A percentile compares a stretch with the other conserved stretches of the same genome.
Conservation (phyloP, 2,113 vertebrate species). For the Nothobranchius furzeri region DNA sequence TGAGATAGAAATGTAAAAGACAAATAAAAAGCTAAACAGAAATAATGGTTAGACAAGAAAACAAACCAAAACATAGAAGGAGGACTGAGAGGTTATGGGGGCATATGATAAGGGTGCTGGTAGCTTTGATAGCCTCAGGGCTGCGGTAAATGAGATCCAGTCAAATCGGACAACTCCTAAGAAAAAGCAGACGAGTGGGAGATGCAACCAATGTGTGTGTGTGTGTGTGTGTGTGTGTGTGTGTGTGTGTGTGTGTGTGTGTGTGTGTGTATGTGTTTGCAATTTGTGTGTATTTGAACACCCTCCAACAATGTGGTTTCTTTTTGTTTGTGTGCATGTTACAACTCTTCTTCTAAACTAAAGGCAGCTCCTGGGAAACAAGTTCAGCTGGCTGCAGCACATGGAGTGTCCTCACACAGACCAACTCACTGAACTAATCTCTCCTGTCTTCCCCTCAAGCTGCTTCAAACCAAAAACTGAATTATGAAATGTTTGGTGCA, state of each 20-base stretch:
- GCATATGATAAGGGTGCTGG: background rate
- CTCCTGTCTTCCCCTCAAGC: constrained; percentile 2
- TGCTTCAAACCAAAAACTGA: constrained; percentile 6
- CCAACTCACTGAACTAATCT: constrained; percentile 25
- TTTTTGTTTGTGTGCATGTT: constrained; percentile 3
- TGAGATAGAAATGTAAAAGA: background rate
- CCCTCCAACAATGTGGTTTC: constrained; percentile 6
- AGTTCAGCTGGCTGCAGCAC: constrained; percentile 17
- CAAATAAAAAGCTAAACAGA: constrained; percentile 14
- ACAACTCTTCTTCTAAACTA: constrained; percentile 2
- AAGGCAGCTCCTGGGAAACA: constrained; percentile 17
- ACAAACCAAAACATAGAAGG: constrained; percentile 2
- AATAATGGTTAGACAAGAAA: background rate
- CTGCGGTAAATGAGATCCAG: constrained; percentile 51
- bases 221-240: background rate
- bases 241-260: background rate
- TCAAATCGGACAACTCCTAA: constrained; percentile 44
- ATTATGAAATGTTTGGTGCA: background rate
- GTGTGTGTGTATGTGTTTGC: too few relatives aligned
- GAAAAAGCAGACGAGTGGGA: constrained; percentile 25
- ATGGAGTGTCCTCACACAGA: constrained; percentile 13
- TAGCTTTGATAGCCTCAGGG: constrained; percentile 45
- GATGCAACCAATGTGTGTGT: constrained; percentile 25
- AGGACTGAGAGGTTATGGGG: constrained; percentile 26
- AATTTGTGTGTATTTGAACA: background rate